Evolutionary conservation across 2,113 vertebrate genomes (phyloP).

Genomic region (Pelvicachromis taeniatus): DNA sequence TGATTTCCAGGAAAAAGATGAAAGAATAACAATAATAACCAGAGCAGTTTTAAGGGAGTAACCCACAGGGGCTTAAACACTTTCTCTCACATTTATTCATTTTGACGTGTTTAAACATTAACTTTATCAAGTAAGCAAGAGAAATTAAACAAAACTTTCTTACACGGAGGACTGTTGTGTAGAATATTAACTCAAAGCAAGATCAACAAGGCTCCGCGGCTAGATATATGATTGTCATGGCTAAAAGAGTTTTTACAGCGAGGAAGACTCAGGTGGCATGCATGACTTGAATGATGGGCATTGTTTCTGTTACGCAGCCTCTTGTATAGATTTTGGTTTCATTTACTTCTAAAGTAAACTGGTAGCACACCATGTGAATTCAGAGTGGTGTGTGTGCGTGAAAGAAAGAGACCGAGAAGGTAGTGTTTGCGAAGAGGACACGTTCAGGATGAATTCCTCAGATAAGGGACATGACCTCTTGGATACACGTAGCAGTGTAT

Average conservation of each 20-base stretch:
- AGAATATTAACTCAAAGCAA: background rate
- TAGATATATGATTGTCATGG: background rate
- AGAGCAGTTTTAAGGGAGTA: background rate
- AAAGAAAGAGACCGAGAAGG: background rate
- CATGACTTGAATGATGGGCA: conserved; percentile 2
- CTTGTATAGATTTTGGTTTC: conserved; percentile 6
- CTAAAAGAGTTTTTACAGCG: background rate
- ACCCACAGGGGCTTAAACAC: background rate
- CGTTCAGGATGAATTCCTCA: conserved; percentile 67
- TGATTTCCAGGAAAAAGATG: background rate
- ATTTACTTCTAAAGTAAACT: conserved; percentile 7
- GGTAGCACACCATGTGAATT: background rate
- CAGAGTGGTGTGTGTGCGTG: background rate
- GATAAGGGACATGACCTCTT: conserved; percentile 62
- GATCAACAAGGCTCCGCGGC: background rate
- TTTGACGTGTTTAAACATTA: background rate
- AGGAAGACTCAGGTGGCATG: conserved; percentile 16
- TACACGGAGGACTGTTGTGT: background rate
- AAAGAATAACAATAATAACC: background rate
- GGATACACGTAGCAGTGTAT: conserved; percentile 14
- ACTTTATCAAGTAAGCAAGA: conserved; percentile 23
- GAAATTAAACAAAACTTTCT: background rate
- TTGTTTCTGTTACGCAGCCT: conserved; percentile 13
- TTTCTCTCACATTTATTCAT: background rate
- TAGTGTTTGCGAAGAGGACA: conserved; percentile 66